Evolutionary conservation across 2,113 vertebrate genomes (phyloP), one percentile per base, ranked within the genome.

Genomic region (Apodemus sylvaticus): DNA sequence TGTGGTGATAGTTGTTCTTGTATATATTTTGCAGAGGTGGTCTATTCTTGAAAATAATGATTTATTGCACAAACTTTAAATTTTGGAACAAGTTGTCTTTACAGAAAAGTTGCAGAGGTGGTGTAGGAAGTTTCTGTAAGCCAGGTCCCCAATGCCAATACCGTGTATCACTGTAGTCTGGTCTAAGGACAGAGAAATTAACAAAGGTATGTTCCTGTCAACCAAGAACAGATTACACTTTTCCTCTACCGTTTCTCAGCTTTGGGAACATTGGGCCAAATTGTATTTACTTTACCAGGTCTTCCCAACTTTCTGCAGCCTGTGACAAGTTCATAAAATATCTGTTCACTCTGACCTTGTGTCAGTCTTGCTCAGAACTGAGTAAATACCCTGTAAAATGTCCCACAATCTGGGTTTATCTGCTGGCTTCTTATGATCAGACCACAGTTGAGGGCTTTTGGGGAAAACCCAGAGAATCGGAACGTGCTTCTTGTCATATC

Each of bases 61-160:
- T 77, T 95, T 89, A 34, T 92, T 96, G 66, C n/a, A n/a, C n/a
- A n/a, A 88, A 51, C 14, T 45, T 95, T 89, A 91, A 39, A 39
- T 70, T 89, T 95, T 89, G 74, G 20, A 91, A 91, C 89, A 73
- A 78, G 66, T 95, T 91, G 42, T 83, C 64, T 93, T 93, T 89
- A 91, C 3, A 92, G 64, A 96, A 79, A 94, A 89, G n/a, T 87
- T 94, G 42, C 51, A 87, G 60, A 73, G 64, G 62, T 51, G 71
- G 55, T 42, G 36, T n/a, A 48, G 83, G 71, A 66, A 77, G 9
- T 77, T 95, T n/a, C 64, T 10, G 14, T 24, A 86, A 68, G 36
- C 6, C 45, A 60, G 14, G 79, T 81, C 1, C 77, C 60, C 89
- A 71, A 53, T 66, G 58, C 70, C 82, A 71, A 36, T 3, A 34